Percentiles rank a stretch among this genome's conserved stretches.
Conservation (phyloP, 2,888 invertebrate species). For the Leucoma salicis region DNA sequence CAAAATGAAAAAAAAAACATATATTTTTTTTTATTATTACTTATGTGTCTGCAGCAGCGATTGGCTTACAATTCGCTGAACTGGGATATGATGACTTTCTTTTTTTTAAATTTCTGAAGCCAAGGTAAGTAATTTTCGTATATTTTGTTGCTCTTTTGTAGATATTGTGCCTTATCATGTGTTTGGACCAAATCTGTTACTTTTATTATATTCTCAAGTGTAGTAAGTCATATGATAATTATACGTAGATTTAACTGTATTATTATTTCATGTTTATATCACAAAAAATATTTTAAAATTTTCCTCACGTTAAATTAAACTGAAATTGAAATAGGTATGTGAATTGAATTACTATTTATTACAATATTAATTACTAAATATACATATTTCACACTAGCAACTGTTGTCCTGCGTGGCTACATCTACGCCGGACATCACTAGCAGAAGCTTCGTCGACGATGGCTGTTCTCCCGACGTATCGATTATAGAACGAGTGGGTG, state of each 20-base stretch:
- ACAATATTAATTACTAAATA: not conserved
- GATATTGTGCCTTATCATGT: constrained; percentile 20
- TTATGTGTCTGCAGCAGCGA: no score
- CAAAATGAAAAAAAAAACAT: no score
- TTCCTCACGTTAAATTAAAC: no score
- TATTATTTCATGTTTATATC: not conserved
- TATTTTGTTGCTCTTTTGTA: not conserved
- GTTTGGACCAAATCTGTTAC: constrained; percentile 47
- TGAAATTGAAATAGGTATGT: not conserved
- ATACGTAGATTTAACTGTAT: not conserved
- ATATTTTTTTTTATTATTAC: no score
- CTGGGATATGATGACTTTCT: no score
- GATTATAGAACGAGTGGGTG: constrained; percentile 46
- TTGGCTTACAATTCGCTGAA: no score
- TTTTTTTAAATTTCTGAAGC: not conserved
- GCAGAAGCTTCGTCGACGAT: constrained; percentile 2
- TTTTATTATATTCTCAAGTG: not conserved
- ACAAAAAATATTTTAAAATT: not conserved
- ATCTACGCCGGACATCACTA: constrained; percentile 38
- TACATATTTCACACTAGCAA: not conserved
- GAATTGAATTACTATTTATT: not conserved
- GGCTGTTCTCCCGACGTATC: constrained; percentile 35
- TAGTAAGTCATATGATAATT: no score
- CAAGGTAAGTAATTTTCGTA: not conserved
- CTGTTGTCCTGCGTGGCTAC: constrained; percentile 13